These are phyloP conservation scores for Phragmatobia fuliginosa DNA, from an alignment of 2,888 invertebrate genomes.

Conservation along the genomic window DNA sequence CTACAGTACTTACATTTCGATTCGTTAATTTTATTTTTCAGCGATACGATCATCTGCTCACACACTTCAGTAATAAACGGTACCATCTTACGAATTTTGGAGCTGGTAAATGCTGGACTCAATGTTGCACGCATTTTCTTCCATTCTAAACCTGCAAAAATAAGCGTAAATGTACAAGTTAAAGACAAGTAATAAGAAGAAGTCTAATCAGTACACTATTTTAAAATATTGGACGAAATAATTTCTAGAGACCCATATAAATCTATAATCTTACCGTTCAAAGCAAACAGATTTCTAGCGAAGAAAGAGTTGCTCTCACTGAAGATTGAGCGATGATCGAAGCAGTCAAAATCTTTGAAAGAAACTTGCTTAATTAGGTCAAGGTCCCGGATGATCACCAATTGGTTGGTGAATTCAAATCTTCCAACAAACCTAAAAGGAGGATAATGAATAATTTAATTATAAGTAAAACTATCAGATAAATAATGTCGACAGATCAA, in stretches of 20 bases:
- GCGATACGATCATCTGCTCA: constrained; percentile 59
- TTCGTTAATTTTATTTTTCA: constrained; percentile 55
- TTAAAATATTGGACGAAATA: not conserved
- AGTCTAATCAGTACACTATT: too few relatives aligned
- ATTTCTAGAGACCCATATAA: not conserved
- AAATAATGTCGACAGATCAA: not conserved
- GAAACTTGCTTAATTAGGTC: constrained; percentile 80
- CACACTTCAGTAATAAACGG: constrained; percentile 71
- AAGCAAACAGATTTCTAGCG: constrained; percentile 75
- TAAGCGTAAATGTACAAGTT: not conserved
- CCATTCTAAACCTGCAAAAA: constrained; percentile 58
- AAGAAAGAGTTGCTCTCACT: constrained; percentile 78
- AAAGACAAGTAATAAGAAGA: too few relatives aligned
- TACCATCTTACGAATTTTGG: constrained; percentile 77
- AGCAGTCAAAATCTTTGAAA: constrained; percentile 85
- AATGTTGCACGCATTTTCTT: constrained; percentile 72
- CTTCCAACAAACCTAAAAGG: constrained; percentile 11
- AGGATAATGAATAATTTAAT: not conserved
- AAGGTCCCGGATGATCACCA: constrained; percentile 59
- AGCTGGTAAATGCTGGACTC: constrained; percentile 82
- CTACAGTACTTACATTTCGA: constrained; percentile 36
- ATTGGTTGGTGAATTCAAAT: constrained; percentile 7
- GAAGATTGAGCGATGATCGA: constrained; percentile 77
- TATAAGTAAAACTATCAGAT: not conserved
- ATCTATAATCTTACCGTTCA: constrained; percentile 67